Evolutionary conservation across 1,140 invertebrate species (phyloP), one percentile per base, ranked within the genome.

Genomic region (Steinernema khuongi): DNA sequence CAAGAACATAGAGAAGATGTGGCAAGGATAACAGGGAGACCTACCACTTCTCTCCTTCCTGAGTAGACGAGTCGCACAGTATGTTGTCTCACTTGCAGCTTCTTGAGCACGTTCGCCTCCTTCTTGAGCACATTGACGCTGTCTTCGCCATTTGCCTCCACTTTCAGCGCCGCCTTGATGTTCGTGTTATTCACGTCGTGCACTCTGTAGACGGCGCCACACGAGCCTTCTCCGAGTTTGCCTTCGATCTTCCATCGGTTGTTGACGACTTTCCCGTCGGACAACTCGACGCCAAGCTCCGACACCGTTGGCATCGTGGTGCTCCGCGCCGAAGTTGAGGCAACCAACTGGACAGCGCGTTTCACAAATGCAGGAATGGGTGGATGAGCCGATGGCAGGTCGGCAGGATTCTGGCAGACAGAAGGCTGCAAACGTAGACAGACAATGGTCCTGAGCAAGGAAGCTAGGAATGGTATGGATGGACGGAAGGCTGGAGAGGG

Each of bases 81-180:
- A 22, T 60, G 50, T 22, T 14, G 50, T 4, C 50, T 7, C 22
- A 22, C 22, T 22, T 60, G 50, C 14, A 60, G 50, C 50, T 60
- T 60, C 50, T 60, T 60, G 50, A 60, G 50, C 4, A 60, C 50
- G 22, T 60, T 60, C 50, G 50, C 50, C 50, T 60, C 50, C 50
- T 60, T 60, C 50, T 60, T 60, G 50, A 60, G 50, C 50, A 60
- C 50, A 22, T 60, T 60, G 50, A 60, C 50, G 50, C 50, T 60
- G 11, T 60, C 50, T 4, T 60, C 50, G 50, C 50, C 50, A 22
- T 60, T 60, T 26, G 50, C 7, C 50, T 60, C 50, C 14, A 60
- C 50, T 22, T 60, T 60, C 50, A 60, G 50, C 50, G 50, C 50
- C 11, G 50, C 50, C 50, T 60, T 60, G 11, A 60, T 60, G 50